These are phyloP conservation scores for Otolemur garnettii DNA, from an alignment of 2,113 vertebrate genomes.

Conservation along the genomic window DNA sequence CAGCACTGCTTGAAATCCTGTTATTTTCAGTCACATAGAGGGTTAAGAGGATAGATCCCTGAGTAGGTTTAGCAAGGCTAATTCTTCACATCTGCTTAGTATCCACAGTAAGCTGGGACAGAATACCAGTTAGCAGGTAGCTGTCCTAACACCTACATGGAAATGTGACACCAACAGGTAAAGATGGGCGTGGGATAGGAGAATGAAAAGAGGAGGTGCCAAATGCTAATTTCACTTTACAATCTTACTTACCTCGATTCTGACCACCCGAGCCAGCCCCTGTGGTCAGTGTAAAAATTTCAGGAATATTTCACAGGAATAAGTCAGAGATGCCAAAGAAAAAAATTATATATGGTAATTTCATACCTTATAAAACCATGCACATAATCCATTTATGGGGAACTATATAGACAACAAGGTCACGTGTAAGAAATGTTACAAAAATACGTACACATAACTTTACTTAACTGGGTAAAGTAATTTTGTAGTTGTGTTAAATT, in stretches of 20 bases:
- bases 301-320: slow-evolving; percentile 14
- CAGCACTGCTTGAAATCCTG: background rate
- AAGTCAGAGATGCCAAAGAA: background rate
- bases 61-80: background rate
- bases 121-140: background rate
- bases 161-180: background rate
- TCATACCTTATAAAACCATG: slow-evolving; percentile 14
- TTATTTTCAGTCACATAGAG: background rate
- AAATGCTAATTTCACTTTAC: slow-evolving; percentile 23
- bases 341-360: slow-evolving; percentile 13
- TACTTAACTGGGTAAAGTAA: background rate
- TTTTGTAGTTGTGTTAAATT: background rate
- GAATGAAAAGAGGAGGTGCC: background rate
- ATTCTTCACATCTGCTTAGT: background rate
- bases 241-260: background rate
- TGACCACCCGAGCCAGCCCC: background rate
- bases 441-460: background rate
- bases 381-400: background rate
- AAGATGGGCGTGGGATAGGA: background rate
- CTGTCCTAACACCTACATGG: background rate
- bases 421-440: background rate
- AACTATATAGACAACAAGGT: background rate
- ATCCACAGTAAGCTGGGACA: background rate
- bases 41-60: background rate
- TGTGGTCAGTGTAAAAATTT: background rate